Evolutionary conservation across 2,797 vertebrate genomes (phyloP), one percentile per base, ranked within the genome.

Genomic region (Hozukius guyotensis): DNA sequence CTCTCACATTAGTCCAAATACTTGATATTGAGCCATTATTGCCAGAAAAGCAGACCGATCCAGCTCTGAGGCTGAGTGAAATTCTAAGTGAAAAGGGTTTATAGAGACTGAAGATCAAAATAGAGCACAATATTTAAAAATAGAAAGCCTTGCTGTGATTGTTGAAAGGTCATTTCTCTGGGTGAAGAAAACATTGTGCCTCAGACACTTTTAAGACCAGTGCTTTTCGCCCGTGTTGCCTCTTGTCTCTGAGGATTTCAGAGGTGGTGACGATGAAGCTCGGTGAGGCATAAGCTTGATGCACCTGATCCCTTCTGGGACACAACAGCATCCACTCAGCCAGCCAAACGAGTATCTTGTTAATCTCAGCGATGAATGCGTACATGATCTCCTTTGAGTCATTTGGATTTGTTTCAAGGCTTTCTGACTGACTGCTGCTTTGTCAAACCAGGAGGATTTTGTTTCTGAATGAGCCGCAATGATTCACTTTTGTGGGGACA

Each of bases 161-260:
- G 66, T 55, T 71, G 60, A 89, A 89, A 87, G 81, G 85, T 87
- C 63, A 79, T 32, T 36, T 75, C 52, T 73, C 73, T 12, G 25
- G 46, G 75, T 53, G 60, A 10, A 25, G 59, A 42, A 74, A 87
- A 72, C 61, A 66, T 29, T 55, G 65, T 42, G 61, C 60, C 67
- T 61, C 46, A 74, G 74, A 77, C 56, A 60, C 4, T 69, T 82
- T 72, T 72, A 18, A 69, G 77, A 66, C 53, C 69, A 70, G 69
- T 32, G 27, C 31, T 56, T 77, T 63, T 61, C 25, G 1, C 67
- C 69, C 79, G 16, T 18, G 27, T 57, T 38, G 63, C 72, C 68
- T 65, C 75, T 65, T 56, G 86, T 89, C 90, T 68, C 64, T 62
- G 59, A 31, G 38, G 56, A 66, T 91, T 72, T 74, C 2, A 25